Base-by-base conservation (phyloP, 2,888 invertebrate genomes). In the Xylophagus ater region DNA sequence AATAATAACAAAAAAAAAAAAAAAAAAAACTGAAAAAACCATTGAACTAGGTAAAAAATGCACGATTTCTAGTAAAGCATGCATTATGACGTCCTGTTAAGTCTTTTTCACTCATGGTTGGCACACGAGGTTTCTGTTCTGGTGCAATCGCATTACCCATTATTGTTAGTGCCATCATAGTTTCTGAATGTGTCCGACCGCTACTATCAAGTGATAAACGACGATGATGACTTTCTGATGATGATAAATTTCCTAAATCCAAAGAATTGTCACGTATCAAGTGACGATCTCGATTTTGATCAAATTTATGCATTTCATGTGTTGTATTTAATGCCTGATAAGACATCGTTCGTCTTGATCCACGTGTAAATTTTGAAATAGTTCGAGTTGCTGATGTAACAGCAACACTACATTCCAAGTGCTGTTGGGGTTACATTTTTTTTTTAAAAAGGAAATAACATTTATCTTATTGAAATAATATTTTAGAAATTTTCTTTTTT, bases 21-120 rank as follows among this genome's bases (percentile, higher is more conserved):
- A n/a, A n/a, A n/a, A n/a, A n/a, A n/a, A n/a, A n/a, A n/a, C n/a
- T n/a, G n/a, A n/a, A n/a, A n/a, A n/a, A n/a, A n/a, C n/a, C n/a
- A n/a, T n/a, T 13, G 23, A 10, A 28, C 26, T 40, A 40, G 14
- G 40, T 28, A 21, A 40, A 34, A 34, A 40, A 40, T 40, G 40
- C 40, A 19, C 40, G 34, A 34, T 40, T 40, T 29, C 40, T 26
- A 15, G 34, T 40, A 12, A 40, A 40, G 23, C 40, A 40, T 19
- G 21, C 34, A 17, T 40, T 33, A 39, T 53, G 52, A 19, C 53
- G 41, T 38, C 63, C 49, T 38, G 71, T 72, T 24, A 72, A 62
- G 57, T 73, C 72, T 34, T 70, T 63, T 60, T 73, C 72, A 53
- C 70, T 71, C 70, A 72, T 71, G 43, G 71, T 70, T 47, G 69